Conservation (phyloP, 2,888 invertebrate genomes). For the Diadegma fenestrale region DNA sequence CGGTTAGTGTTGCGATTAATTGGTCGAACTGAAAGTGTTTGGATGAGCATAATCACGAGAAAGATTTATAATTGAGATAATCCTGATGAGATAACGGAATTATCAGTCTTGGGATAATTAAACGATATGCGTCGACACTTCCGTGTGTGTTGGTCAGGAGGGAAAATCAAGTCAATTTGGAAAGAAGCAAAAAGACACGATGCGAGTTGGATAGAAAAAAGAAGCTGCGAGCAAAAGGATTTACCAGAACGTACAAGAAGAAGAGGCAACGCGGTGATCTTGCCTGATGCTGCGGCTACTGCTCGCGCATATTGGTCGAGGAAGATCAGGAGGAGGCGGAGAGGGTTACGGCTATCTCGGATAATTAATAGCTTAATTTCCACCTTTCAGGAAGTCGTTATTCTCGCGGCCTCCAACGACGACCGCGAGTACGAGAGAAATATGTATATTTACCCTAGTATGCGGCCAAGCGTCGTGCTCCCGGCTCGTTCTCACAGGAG, state of each 20-base stretch:
- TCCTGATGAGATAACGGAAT: constrained; percentile 50
- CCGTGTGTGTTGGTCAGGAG: neutral
- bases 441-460: constrained; percentile 18
- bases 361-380: constrained; percentile 84
- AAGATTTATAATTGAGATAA: constrained; percentile 44
- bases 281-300: constrained; percentile 37
- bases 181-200: neutral
- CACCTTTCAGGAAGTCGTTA: constrained; percentile 81
- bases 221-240: neutral
- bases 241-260: constrained; percentile 27
- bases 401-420: constrained; percentile 75
- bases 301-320: constrained; percentile 26
- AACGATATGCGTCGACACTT: constrained; percentile 57
- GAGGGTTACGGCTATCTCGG: constrained; percentile 66
- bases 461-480: constrained; percentile 35
- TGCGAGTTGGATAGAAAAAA: neutral
- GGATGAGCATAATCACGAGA: neutral
- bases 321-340: constrained; percentile 60
- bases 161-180: constrained; percentile 30
- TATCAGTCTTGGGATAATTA: constrained; percentile 57
- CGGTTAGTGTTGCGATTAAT: neutral
- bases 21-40: neutral
- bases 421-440: constrained; percentile 24
- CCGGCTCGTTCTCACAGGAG: constrained; percentile 67
- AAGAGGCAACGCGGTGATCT: constrained; percentile 42